Evolutionary conservation across 2,888 invertebrate species (phyloP).

Genomic region (Therioaphis trifolii): DNA sequence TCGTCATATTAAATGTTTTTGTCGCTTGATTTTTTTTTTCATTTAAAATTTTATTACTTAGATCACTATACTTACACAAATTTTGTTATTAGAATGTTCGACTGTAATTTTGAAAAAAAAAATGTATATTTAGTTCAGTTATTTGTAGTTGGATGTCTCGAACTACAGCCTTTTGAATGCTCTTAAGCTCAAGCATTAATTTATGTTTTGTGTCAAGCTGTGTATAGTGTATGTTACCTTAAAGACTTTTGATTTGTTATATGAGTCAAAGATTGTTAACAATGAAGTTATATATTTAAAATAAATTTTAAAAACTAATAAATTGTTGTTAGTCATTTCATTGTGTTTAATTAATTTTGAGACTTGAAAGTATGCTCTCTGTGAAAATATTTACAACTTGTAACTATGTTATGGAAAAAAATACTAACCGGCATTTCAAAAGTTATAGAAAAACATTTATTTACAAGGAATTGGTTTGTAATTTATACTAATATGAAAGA

Average conservation of each 20-base stretch:
- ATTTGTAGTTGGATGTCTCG: conserved; percentile 20
- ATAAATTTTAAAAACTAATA: conserved; percentile 30
- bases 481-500: too few relatives aligned
- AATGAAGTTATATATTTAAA: conserved; percentile 56
- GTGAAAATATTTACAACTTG: neutral
- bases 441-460: neutral
- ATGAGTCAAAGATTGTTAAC: conserved; percentile 57
- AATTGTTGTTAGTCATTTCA: conserved; percentile 12
- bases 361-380: too few relatives aligned
- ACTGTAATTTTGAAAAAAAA: conserved; percentile 27
- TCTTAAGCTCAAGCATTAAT: conserved; percentile 33
- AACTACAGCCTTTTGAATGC: conserved; percentile 25
- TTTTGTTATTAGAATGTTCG: conserved; percentile 14
- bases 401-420: neutral
- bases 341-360: neutral
- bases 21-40: conserved; percentile 57
- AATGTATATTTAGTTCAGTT: conserved; percentile 29
- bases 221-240: conserved; percentile 61
- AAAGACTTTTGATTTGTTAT: conserved; percentile 43
- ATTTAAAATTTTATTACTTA: conserved; percentile 40
- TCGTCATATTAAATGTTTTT: conserved; percentile 57
- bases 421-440: neutral
- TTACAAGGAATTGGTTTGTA: neutral
- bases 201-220: conserved; percentile 47
- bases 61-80: conserved; percentile 39